Conservation (phyloP, 2,888 invertebrate species). For the Caradrina clavipalpis region DNA sequence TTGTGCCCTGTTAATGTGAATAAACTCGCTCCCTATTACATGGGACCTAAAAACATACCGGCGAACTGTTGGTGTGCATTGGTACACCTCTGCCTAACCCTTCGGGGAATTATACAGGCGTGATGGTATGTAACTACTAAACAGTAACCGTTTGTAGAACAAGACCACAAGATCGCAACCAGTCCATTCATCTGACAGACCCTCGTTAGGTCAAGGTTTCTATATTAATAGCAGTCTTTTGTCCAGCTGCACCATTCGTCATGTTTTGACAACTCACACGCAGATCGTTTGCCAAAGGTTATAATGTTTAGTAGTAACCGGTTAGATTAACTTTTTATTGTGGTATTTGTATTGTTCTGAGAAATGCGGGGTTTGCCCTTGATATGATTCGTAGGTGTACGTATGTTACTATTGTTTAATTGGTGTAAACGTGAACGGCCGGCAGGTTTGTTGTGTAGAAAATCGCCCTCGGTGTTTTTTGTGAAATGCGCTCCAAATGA, state of each 20-base stretch:
- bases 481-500: no score
- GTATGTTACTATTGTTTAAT: slow-evolving; percentile 9
- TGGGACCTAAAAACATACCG: no score
- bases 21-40: no score
- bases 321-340: slow-evolving; percentile 51
- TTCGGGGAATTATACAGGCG: no score
- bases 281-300: slow-evolving; percentile 61
- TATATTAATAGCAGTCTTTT: slow-evolving; percentile 52
- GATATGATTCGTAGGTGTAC: slow-evolving; percentile 20
- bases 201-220: slow-evolving; percentile 57
- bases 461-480: no score
- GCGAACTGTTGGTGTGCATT: no score
- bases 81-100: no score
- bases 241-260: slow-evolving; percentile 62
- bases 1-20: no score
- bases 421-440: not conserved
- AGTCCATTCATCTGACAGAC: slow-evolving; percentile 40
- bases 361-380: slow-evolving; percentile 44
- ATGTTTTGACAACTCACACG: slow-evolving; percentile 64
- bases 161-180: slow-evolving; percentile 30
- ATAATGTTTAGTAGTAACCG: slow-evolving; percentile 35
- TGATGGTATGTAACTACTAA: no score
- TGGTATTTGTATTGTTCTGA: slow-evolving; percentile 49
- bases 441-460: no score
- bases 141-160: slow-evolving; percentile 17